These are phyloP conservation scores for Mamestra brassicae DNA, from an alignment of 2,888 invertebrate species.

Conservation along the genomic window DNA sequence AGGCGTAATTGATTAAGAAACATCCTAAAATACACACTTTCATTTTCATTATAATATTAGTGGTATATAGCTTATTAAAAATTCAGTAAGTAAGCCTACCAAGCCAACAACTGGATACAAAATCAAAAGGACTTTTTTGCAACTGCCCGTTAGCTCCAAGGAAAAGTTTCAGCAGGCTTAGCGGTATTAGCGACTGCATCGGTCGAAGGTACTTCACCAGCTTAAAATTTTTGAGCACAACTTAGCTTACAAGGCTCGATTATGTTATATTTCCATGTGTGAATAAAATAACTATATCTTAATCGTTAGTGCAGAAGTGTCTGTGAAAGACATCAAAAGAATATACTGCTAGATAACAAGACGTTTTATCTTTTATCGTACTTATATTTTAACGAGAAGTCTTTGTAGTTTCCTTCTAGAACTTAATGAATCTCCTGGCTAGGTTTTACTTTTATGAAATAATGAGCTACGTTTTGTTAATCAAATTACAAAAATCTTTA, in stretches of 20 bases:
- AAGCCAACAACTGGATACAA: not conserved
- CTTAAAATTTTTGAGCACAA: conserved; percentile 30
- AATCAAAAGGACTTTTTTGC: not conserved
- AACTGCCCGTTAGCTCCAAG: not conserved
- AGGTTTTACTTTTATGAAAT: conserved; percentile 1
- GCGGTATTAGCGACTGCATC: conserved; percentile 16
- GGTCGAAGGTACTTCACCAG: conserved; percentile 8
- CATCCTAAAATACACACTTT: not conserved
- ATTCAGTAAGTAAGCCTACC: not conserved
- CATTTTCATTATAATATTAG: too few relatives aligned
- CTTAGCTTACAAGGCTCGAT: not conserved
- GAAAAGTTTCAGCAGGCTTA: conserved; percentile 16
- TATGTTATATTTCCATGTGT: conserved; percentile 20
- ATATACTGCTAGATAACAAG: conserved; percentile 2
- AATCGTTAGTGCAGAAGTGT: conserved; percentile 59
- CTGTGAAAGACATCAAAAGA: conserved; percentile 66
- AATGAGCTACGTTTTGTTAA: not conserved
- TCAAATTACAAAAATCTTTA: not conserved
- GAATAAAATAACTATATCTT: conserved; percentile 39
- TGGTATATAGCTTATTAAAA: not conserved
- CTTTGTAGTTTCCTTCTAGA: not conserved
- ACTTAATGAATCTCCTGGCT: not conserved
- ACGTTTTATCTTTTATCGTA: conserved; percentile 10
- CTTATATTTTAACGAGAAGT: conserved; percentile 1
- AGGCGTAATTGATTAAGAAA: not conserved